Conservation (phyloP, 35 echinoderm and acorn worm genomes). For the Diadema setosum region DNA sequence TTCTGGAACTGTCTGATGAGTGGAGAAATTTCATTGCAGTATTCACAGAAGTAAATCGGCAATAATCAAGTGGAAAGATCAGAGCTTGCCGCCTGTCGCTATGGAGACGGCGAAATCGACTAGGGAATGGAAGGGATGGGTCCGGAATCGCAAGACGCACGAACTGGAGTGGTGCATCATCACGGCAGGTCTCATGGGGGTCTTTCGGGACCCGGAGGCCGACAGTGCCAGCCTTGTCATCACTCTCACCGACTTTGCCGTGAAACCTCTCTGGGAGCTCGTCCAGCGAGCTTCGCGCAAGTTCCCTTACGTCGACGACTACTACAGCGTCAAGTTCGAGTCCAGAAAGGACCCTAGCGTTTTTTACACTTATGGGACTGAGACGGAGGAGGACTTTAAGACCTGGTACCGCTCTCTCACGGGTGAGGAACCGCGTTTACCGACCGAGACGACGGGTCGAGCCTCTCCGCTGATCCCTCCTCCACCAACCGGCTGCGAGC, state of each 20-base stretch:
- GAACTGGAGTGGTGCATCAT: constrained; percentile 13
- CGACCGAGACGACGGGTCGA: not conserved
- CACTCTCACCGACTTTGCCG: not conserved
- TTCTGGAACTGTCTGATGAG: too few species aligned
- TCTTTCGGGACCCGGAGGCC: not conserved
- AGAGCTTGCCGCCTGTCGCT: too few species aligned
- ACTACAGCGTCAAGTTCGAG: not conserved
- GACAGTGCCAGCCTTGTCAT: not conserved
- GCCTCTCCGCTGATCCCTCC: not conserved
- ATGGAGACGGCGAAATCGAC: too few species aligned
- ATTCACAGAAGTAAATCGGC: too few species aligned
- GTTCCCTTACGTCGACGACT: not conserved
- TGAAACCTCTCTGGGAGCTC: not conserved
- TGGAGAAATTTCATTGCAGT: too few species aligned
- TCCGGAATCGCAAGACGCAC: not conserved
- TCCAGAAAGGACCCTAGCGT: not conserved
- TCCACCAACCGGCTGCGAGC: too few species aligned
- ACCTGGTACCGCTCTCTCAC: not conserved
- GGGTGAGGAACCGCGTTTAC: not conserved
- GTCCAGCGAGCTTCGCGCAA: not conserved
- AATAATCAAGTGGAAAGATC: too few species aligned
- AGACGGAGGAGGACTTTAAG: not conserved
- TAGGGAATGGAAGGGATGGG: not conserved
- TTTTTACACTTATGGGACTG: not conserved
- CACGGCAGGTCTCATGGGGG: not conserved